Conservation (phyloP, 2,888 invertebrate genomes). For the Minunthozetes semirufus region DNA sequence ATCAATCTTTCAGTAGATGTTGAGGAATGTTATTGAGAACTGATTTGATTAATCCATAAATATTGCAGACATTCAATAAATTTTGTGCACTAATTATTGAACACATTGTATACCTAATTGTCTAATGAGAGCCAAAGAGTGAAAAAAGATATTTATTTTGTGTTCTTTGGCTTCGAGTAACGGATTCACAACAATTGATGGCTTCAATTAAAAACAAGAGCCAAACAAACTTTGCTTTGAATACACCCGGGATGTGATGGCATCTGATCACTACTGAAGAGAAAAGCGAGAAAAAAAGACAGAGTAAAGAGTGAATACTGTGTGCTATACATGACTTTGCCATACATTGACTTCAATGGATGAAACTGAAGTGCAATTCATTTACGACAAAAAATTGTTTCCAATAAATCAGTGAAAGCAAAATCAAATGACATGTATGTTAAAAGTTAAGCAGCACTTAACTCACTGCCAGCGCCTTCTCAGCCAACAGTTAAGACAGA, state of each 20-base stretch:
- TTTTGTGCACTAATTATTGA: slow-evolving; percentile 3
- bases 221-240: neutral
- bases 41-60: slow-evolving; percentile 12
- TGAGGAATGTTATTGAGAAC: slow-evolving; percentile 9
- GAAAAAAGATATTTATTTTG: neutral
- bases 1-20: neutral
- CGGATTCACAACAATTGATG: neutral
- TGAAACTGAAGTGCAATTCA: slow-evolving; percentile 14
- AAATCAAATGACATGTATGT: neutral
- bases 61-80: neutral
- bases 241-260: slow-evolving; percentile 9
- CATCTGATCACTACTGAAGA: no score
- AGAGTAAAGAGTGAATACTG: slow-evolving; percentile 28
- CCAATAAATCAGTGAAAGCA: slow-evolving; percentile 23
- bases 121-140: neutral
- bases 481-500: slow-evolving; percentile 11
- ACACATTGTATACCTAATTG: slow-evolving; percentile 9
- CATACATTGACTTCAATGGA: slow-evolving; percentile 28
- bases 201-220: neutral
- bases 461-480: neutral
- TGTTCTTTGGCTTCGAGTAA: neutral
- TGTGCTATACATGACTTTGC: no score
- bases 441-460: neutral
- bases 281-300: slow-evolving; percentile 36
- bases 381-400: slow-evolving; percentile 22